Evolutionary conservation across 1,140 invertebrate species (phyloP), one percentile per base, ranked within the genome.

Genomic region (Drosophila azteca): DNA sequence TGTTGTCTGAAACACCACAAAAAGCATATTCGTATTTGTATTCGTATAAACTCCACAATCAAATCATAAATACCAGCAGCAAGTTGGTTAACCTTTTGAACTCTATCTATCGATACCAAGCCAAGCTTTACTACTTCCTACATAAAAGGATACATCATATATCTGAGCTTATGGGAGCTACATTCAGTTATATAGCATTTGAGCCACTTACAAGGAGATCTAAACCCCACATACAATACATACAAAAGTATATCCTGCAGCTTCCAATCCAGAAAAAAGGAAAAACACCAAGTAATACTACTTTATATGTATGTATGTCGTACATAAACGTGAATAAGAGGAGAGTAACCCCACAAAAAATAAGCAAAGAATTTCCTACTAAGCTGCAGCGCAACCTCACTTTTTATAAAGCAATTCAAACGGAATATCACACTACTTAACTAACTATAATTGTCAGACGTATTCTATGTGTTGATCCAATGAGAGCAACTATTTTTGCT

Each of bases 341-440:
- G 8, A 39, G 11, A 13, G 11, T 39, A 39, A 11, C 11, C 35
- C 35, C 11, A 11, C n/a, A 9, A 39, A 39, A 5, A 39, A 13
- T 3, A 39, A 39, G 35, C 43, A 60, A n/a, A 57, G 22, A 53
- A 72, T 75, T 75, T 78, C 71, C 75, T 78, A 78, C 70, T 59
- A 72, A 57, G 73, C 73, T 62, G 73, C 68, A 46, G 59, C 58
- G 41, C 45, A 70, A 61, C 59, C 60, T 70, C 75, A 78, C 75
- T 78, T 75, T 78, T 78, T 78, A 75, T 75, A 78, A 75, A 60
- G 75, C 75, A 75, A 77, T 55, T 54, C 54, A 62, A 22, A 74
- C 41, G 51, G 52, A 54, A 26, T 3, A 11, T 46, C 6, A 61
- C 35, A 39, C 59, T 46, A 55, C 24, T 20, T 53, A 20, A 52